Evolutionary conservation across 2,797 vertebrate genomes (phyloP).

Genomic region (Danio kyathit): DNA sequence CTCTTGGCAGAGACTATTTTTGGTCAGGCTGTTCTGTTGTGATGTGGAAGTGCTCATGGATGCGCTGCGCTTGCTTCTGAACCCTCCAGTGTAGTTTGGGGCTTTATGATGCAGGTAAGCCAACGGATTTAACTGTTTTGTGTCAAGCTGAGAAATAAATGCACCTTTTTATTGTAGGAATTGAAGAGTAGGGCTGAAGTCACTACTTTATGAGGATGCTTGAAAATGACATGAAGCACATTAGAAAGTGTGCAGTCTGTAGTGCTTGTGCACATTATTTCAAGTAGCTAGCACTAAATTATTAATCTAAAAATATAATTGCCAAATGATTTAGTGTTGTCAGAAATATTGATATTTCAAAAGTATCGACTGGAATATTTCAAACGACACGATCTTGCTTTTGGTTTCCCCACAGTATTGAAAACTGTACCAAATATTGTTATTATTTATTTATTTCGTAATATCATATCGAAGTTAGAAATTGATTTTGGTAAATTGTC

Average conservation of each 20-base stretch:
- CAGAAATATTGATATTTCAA: too few relatives aligned
- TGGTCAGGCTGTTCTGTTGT: not conserved
- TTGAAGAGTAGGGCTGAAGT: not conserved
- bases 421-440: too few relatives aligned
- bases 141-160: not conserved
- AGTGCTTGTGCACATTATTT: not conserved
- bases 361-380: too few relatives aligned
- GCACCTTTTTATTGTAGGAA: not conserved
- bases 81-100: not conserved
- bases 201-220: too few relatives aligned
- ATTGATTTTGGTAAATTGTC: too few relatives aligned
- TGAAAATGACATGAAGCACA: not conserved
- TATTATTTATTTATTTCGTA: too few relatives aligned
- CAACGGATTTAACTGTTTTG: not conserved
- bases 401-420: too few relatives aligned
- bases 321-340: too few relatives aligned
- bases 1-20: constrained; percentile 22
- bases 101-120: not conserved
- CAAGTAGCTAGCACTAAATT: not conserved
- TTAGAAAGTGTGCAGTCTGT: not conserved
- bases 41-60: not conserved
- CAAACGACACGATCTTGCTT: too few relatives aligned
- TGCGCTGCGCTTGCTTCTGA: not conserved
- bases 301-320: not conserved
- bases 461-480: too few relatives aligned